A percentile compares a stretch with the other conserved stretches of the same genome.
Conservation (phyloP, 1,140 invertebrate genomes). For the Drosophila watanabei region DNA sequence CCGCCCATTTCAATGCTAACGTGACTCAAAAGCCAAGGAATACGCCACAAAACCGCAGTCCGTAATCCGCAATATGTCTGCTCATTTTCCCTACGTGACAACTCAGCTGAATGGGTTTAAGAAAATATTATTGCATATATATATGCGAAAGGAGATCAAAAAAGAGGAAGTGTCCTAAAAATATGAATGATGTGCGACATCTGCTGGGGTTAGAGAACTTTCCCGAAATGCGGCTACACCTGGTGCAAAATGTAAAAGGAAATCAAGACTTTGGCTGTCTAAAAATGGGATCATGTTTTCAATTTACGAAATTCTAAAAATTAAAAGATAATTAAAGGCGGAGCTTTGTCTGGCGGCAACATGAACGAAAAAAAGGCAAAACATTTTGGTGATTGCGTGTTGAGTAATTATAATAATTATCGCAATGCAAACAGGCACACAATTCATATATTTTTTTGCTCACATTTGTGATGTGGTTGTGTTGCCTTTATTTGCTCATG, state of each 20-base stretch:
- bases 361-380: not conserved
- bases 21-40: conserved; percentile 28
- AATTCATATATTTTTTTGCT: conserved; percentile 1
- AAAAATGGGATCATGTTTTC: conserved; percentile 13
- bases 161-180: conserved; percentile 42
- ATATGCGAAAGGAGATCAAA: conserved; percentile 17
- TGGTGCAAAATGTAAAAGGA: conserved; percentile 12
- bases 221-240: conserved; percentile 19
- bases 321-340: conserved; percentile 22
- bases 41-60: conserved; percentile 12
- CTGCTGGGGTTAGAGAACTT: conserved; percentile 45
- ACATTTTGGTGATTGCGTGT: conserved; percentile 36
- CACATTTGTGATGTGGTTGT: conserved; percentile 34
- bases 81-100: conserved; percentile 37
- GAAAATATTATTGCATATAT: not conserved
- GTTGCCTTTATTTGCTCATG: conserved; percentile 48
- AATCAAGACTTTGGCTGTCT: conserved; percentile 5
- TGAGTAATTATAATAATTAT: conserved; percentile 66
- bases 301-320: not conserved
- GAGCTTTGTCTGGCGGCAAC: conserved; percentile 15
- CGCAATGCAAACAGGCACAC: conserved; percentile 34
- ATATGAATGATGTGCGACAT: conserved; percentile 44
- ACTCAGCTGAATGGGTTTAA: conserved; percentile 31
- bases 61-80: conserved; percentile 38
- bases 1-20: conserved; percentile 13